phyloP scores from a whole-genome alignment of 1,140 invertebrate genomes.

The Chionoecetes opilio region DNA sequence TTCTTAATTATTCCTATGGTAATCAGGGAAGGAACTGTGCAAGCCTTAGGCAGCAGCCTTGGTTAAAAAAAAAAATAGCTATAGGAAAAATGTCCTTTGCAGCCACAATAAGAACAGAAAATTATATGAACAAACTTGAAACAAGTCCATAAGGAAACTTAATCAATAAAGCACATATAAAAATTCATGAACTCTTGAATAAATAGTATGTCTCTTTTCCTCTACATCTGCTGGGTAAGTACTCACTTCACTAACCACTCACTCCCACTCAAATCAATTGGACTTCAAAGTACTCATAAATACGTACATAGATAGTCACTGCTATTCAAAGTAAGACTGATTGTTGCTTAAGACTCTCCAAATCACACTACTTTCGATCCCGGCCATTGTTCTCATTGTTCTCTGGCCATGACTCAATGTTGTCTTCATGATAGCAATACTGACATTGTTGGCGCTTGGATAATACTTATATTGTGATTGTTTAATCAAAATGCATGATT shows the following conservation, averaged over 20 bases:
- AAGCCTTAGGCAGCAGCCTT: too few species aligned
- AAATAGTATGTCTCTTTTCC: neutral
- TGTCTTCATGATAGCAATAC: neutral
- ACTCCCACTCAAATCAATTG: neutral
- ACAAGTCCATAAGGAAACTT: neutral
- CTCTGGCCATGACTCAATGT: neutral
- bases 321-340: neutral
- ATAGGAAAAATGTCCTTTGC: too few species aligned
- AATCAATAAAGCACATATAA: neutral
- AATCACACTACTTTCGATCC: neutral
- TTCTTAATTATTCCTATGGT: too few species aligned
- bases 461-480: neutral
- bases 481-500: neutral
- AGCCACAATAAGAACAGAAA: too few species aligned
- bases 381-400: neutral
- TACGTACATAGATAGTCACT: neutral
- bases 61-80: neutral
- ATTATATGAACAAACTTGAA: too few species aligned
- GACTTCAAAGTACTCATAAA: neutral
- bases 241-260: neutral
- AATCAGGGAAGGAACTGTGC: too few species aligned
- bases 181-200: neutral
- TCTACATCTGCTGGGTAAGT: neutral
- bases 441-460: neutral
- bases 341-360: neutral